phyloP scores from a whole-genome alignment of 2,888 invertebrate species.

The Pelosia muscerda region DNA sequence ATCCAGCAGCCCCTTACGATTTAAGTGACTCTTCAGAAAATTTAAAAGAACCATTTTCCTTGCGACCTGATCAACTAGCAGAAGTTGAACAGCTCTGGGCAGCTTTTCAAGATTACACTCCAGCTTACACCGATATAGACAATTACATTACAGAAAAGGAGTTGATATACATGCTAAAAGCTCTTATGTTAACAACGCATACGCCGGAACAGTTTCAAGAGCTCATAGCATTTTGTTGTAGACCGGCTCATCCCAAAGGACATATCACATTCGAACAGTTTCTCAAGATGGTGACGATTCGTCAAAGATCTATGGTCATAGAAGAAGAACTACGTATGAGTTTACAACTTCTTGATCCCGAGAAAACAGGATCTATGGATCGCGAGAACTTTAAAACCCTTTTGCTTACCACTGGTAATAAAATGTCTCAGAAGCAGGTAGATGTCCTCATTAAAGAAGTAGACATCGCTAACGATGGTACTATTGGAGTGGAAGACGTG shows the following conservation, averaged over 20 bases:
- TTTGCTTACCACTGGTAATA: slow-evolving; percentile 69
- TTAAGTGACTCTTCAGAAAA: slow-evolving; percentile 76
- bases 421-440: slow-evolving; percentile 66
- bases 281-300: slow-evolving; percentile 74
- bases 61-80: slow-evolving; percentile 75
- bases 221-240: slow-evolving; percentile 71
- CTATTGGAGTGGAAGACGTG: slow-evolving; percentile 77
- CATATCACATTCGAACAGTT: slow-evolving; percentile 77
- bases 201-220: slow-evolving; percentile 78
- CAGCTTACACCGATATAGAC: slow-evolving; percentile 75
- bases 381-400: slow-evolving; percentile 71
- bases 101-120: slow-evolving; percentile 75
- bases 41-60: slow-evolving; percentile 68
- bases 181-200: slow-evolving; percentile 72
- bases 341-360: slow-evolving; percentile 73
- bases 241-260: slow-evolving; percentile 74
- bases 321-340: slow-evolving; percentile 77
- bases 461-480: slow-evolving; percentile 78
- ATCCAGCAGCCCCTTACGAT: slow-evolving; percentile 77
- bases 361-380: slow-evolving; percentile 65
- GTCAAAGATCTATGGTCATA: slow-evolving; percentile 70
- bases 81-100: slow-evolving; percentile 81
- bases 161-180: slow-evolving; percentile 76
- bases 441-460: slow-evolving; percentile 79
- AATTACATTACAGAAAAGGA: slow-evolving; percentile 77